Evolutionary conservation across 2,888 invertebrate species (phyloP).

Genomic region (Folsomia manolachei): DNA sequence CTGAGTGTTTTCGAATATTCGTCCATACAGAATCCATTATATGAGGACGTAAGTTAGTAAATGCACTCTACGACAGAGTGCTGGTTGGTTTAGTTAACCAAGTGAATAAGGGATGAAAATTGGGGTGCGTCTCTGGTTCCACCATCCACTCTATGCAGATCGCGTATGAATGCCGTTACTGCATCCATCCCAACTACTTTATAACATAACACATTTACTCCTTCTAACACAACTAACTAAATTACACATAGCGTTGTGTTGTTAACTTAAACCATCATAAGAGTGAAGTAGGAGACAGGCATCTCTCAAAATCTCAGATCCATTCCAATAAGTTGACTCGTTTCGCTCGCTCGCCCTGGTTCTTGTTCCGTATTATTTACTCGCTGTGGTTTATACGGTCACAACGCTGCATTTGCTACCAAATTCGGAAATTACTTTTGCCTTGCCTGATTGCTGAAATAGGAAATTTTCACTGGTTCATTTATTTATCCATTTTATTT

Average conservation of each 20-base stretch:
- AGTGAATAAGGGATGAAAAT: conserved; percentile 25
- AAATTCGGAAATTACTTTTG: no score
- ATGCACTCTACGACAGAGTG: not conserved
- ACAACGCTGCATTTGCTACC: no score
- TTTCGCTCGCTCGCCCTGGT: not conserved
- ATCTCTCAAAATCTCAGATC: not conserved
- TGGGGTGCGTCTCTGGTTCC: conserved; percentile 32
- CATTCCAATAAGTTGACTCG: conserved; percentile 6
- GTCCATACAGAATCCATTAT: no score
- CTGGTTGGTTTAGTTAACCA: not conserved
- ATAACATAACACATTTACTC: not conserved
- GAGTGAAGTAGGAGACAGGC: not conserved
- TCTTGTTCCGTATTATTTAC: not conserved
- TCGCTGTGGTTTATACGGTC: no score
- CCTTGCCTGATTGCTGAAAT: no score
- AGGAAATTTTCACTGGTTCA: no score
- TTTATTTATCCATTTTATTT: no score
- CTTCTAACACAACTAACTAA: no score
- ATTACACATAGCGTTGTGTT: no score
- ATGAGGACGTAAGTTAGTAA: not conserved
- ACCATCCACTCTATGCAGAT: no score
- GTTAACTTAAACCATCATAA: not conserved
- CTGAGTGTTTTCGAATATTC: not conserved
- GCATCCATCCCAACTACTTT: not conserved
- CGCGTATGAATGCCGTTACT: not conserved